These are phyloP conservation scores for Drosophila pallidifrons DNA, from an alignment of 1,140 invertebrate genomes.

Conservation along the genomic window DNA sequence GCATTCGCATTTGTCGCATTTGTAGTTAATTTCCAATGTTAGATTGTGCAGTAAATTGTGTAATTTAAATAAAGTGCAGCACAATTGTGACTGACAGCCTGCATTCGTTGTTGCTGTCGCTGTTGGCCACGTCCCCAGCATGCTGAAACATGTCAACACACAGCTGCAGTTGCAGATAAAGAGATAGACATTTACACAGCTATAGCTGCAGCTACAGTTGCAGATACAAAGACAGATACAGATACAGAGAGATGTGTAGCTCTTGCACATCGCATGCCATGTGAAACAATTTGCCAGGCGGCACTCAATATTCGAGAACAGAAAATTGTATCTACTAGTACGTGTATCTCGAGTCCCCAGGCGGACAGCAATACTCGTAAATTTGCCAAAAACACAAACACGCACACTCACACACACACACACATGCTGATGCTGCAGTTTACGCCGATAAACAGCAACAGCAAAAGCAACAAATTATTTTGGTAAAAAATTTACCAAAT, in stretches of 20 bases:
- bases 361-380: slow-evolving; percentile 26
- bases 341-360: slow-evolving; percentile 24
- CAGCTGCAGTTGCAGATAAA: background rate
- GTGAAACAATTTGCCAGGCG: slow-evolving; percentile 62
- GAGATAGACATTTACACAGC: background rate
- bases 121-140: slow-evolving; percentile 24
- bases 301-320: slow-evolving; percentile 54
- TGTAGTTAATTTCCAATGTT: slow-evolving; percentile 62
- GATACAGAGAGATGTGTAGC: slow-evolving; percentile 5
- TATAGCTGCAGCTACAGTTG: slow-evolving; percentile 17
- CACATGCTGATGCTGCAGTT: slow-evolving; percentile 28
- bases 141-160: slow-evolving; percentile 47
- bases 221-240: slow-evolving; percentile 31
- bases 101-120: background rate
- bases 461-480: slow-evolving; percentile 20
- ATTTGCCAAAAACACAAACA: slow-evolving; percentile 52
- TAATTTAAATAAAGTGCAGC: slow-evolving; percentile 69
- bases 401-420: background rate
- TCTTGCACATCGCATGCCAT: slow-evolving; percentile 40
- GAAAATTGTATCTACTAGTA: slow-evolving; percentile 27
- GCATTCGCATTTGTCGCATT: slow-evolving; percentile 26
- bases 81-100: slow-evolving; percentile 53
- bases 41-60: slow-evolving; percentile 67
- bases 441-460: slow-evolving; percentile 6
- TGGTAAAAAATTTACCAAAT: slow-evolving; percentile 44